A percentile compares a stretch with the other conserved stretches of the same genome.
These are phyloP conservation scores for Chrysodeixis includens DNA, from an alignment of 2,888 invertebrate species.

Conservation along the genomic window DNA sequence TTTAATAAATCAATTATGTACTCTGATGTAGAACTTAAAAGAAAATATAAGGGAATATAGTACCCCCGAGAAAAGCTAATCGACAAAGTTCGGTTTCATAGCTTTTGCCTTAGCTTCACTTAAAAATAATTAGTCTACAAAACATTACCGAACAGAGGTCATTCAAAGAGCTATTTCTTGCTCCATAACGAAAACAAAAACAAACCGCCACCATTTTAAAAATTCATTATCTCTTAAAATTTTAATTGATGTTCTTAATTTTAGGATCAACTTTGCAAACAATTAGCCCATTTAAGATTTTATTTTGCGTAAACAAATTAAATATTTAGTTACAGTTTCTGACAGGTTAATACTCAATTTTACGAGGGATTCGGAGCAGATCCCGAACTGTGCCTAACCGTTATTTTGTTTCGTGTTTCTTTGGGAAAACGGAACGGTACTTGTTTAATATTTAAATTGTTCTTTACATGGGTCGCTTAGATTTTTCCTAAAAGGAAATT, in stretches of 20 bases:
- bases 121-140: neutral
- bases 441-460: constrained; percentile 39
- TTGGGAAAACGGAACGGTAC: constrained; percentile 13
- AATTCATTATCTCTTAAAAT: constrained; percentile 39
- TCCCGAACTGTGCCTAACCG: constrained; percentile 24
- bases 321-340: constrained; percentile 51
- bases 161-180: constrained; percentile 13
- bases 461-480: constrained; percentile 22
- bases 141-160: neutral
- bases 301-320: constrained; percentile 52
- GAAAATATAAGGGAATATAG: neutral
- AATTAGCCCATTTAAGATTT: constrained; percentile 45
- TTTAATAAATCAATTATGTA: no score
- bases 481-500: constrained; percentile 9
- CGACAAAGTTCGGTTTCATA: neutral
- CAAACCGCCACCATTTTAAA: constrained; percentile 37
- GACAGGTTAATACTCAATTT: constrained; percentile 55
- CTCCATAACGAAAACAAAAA: constrained; percentile 22
- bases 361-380: constrained; percentile 34
- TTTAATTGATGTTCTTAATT: constrained; percentile 49
- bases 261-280: constrained; percentile 41
- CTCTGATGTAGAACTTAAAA: neutral
- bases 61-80: neutral
- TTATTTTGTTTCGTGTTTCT: constrained; percentile 37
- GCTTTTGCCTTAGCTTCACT: neutral